phyloP scores from a whole-genome alignment of 2,113 vertebrate species.

The Notothenia rossii region DNA sequence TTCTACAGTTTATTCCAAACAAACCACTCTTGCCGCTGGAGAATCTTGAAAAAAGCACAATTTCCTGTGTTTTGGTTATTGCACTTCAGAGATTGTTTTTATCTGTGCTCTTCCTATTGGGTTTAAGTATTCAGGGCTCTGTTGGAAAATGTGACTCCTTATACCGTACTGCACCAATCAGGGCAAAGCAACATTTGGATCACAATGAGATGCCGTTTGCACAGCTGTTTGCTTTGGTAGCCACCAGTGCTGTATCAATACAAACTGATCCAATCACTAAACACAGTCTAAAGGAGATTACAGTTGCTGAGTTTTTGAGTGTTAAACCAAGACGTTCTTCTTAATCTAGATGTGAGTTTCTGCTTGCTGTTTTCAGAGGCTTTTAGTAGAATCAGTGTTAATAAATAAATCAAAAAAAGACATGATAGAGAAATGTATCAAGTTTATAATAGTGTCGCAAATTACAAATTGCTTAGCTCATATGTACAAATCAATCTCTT shows the following conservation, averaged over 20 bases:
- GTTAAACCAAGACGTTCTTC: background rate
- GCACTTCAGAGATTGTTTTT: background rate
- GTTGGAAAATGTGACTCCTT: background rate
- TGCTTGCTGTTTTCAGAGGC: background rate
- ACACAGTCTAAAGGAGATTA: background rate
- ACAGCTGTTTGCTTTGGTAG: background rate
- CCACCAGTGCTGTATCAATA: background rate
- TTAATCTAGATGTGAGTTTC: background rate
- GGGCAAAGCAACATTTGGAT: background rate
- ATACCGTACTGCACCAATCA: background rate
- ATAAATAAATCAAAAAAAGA: slow-evolving; percentile 3
- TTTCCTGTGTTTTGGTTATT: background rate
- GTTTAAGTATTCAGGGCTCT: background rate
- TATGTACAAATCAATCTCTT: slow-evolving; percentile 16
- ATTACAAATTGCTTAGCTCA: slow-evolving; percentile 20
- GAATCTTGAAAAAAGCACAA: background rate
- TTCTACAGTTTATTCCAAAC: background rate
- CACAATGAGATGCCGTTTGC: background rate
- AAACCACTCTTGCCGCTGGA: background rate
- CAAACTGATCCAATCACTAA: background rate
- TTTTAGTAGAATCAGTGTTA: background rate
- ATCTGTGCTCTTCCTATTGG: background rate
- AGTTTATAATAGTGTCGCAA: background rate
- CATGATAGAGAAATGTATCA: background rate
- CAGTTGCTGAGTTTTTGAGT: background rate